Base-by-base conservation (phyloP, 2,888 invertebrate species). In the Thymelicus acteon region DNA sequence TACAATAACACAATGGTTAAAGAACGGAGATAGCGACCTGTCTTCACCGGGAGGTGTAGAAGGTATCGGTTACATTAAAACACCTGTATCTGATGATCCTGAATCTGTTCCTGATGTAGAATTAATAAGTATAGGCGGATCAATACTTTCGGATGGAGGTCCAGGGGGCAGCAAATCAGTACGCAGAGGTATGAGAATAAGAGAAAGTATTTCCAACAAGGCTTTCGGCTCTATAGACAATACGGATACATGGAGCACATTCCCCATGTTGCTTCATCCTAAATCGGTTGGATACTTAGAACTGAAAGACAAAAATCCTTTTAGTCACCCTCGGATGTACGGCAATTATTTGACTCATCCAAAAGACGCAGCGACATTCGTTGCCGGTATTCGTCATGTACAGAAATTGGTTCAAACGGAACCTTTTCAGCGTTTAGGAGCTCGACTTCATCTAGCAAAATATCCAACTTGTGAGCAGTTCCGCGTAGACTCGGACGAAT, bases 331-430 rank as follows among this genome's bases (percentile, higher is more conserved):
- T 0, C 88, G 95, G n/a, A 95, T 98, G 77, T 95, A 97, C 78
- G 96, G 97, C 0, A 97, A 98, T 79, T 98, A 98, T 83, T 94
- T 98, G 72, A 94, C 95, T 0, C 95, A 97, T 80, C 94, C 94
- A 6, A 84, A 76, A 37, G 94, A 97, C 78, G 85, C 95, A 0
- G 92, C 93, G n/a, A 95, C 95, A 0, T 86, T 96, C 63, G 84
- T 96, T 6, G 94, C 94, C 15, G 94, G 95, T 0, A 95, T 96
- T 57, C 95, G 96, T 75, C 95, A 95, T 72, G 85, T 95, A 1
- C 94, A 96, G 72, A 89, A 93, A 61, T 82, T 97, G 19, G 89
- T 94, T 0, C 80, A 94, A 57, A 95, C 95, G 2, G 91, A 93
- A 1, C 93, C 96, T 0, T 95, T 97, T 83, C 94, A 95, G 78